A percentile compares a stretch with the other conserved stretches of the same genome.
Conservation (phyloP, 1,140 invertebrate genomes). For the Heliconius congener region DNA sequence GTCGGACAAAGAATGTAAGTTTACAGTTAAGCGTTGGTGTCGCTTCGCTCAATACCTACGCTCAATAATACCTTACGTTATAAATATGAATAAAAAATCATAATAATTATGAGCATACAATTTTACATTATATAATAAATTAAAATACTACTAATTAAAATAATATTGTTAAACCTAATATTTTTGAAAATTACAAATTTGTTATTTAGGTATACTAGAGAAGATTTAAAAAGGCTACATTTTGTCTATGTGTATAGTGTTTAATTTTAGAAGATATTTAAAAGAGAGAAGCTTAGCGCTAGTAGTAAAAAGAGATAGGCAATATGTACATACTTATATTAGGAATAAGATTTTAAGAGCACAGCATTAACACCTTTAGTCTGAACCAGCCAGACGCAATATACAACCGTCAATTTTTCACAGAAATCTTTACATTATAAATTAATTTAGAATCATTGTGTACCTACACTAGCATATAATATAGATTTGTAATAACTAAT, state of each 20-base stretch:
- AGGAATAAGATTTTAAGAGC: conserved; percentile 12
- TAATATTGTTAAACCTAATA: neutral
- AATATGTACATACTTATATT: neutral
- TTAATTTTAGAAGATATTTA: conserved; percentile 1
- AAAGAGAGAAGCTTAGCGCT: conserved; percentile 12
- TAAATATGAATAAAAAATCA: too few species aligned
- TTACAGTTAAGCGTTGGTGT: too few species aligned
- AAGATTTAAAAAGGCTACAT: conserved; percentile 3
- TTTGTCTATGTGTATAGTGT: neutral
- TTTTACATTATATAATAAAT: too few species aligned
- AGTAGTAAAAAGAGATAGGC: neutral
- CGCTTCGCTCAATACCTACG: too few species aligned
- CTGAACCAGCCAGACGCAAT: conserved; percentile 50
- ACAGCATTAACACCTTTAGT: conserved; percentile 18
- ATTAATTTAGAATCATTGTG: neutral
- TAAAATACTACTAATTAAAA: too few species aligned
- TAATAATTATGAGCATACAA: too few species aligned
- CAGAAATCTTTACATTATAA: neutral
- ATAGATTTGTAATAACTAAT: neutral
- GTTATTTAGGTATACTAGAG: neutral
- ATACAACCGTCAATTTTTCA: conserved; percentile 14
- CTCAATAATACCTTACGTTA: too few species aligned
- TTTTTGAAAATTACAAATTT: neutral
- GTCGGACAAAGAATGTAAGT: too few species aligned
- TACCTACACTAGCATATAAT: neutral